A percentile compares a stretch with the other conserved stretches of the same genome.
phyloP scores from a whole-genome alignment of 2,113 vertebrate genomes.

The Cephalophus harveyi region DNA sequence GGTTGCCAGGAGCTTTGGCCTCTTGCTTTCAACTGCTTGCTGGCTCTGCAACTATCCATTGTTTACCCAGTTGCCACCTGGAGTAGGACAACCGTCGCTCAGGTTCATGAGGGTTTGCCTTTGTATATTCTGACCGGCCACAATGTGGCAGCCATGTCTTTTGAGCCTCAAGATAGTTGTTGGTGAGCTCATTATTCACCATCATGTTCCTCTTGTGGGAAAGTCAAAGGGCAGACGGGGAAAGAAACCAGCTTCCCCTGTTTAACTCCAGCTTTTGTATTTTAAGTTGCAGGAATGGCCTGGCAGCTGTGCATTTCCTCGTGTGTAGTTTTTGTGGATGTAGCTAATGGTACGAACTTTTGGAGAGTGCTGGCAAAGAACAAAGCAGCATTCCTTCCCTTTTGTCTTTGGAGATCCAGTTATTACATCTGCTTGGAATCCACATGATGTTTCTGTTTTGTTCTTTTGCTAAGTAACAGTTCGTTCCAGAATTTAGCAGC shows the following conservation, averaged over 20 bases:
- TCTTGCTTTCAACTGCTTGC: neutral
- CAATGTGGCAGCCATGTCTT: neutral
- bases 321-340: neutral
- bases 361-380: neutral
- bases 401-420: neutral
- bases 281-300: neutral
- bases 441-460: neutral
- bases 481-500: neutral
- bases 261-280: neutral
- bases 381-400: neutral
- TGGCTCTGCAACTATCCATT: neutral
- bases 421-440: neutral
- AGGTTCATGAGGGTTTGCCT: neutral
- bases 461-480: neutral
- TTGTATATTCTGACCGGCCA: rapidly evolving
- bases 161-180: neutral
- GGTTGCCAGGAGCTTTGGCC: neutral
- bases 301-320: neutral
- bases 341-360: neutral
- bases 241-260: neutral
- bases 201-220: neutral
- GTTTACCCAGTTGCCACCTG: neutral
- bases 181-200: neutral
- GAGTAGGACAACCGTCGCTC: neutral
- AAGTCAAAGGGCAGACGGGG: neutral